Evolutionary conservation across 2,888 invertebrate species (phyloP).

Genomic region (Tanytarsus gracilentus): DNA sequence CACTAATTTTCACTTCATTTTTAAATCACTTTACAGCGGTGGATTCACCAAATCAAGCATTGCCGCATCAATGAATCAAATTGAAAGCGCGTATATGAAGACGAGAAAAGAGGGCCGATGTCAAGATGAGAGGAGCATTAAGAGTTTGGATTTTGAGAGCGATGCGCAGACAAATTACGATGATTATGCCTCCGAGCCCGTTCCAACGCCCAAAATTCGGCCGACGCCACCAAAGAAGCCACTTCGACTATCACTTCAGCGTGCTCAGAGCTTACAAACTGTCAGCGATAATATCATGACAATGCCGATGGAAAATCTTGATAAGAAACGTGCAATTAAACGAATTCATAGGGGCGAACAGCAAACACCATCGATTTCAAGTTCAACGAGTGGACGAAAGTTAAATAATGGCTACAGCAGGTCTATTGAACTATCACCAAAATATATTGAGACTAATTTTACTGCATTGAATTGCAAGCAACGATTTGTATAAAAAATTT

Average conservation of each 20-base stretch:
- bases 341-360: constrained; percentile 38
- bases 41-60: background rate
- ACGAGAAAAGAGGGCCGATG: constrained; percentile 30
- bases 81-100: constrained; percentile 6
- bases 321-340: constrained; percentile 40
- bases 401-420: too few relatives aligned
- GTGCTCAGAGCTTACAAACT: constrained; percentile 73
- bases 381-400: too few relatives aligned
- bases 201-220: constrained; percentile 48
- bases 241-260: constrained; percentile 67
- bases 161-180: constrained; percentile 51
- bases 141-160: constrained; percentile 70
- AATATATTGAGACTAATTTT: too few relatives aligned
- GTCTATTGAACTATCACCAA: too few relatives aligned
- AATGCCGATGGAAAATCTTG: constrained; percentile 32
- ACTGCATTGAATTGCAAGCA: too few relatives aligned
- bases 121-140: constrained; percentile 53
- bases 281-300: constrained; percentile 40
- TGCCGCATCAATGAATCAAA: constrained; percentile 18
- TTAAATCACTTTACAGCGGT: too few relatives aligned
- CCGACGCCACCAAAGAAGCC: constrained; percentile 83
- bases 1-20: too few relatives aligned
- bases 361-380: too few relatives aligned
- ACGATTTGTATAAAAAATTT: too few relatives aligned
- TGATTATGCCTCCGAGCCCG: constrained; percentile 53